Base-by-base conservation (phyloP, 1,140 invertebrate species). In the Bombus impatiens region DNA sequence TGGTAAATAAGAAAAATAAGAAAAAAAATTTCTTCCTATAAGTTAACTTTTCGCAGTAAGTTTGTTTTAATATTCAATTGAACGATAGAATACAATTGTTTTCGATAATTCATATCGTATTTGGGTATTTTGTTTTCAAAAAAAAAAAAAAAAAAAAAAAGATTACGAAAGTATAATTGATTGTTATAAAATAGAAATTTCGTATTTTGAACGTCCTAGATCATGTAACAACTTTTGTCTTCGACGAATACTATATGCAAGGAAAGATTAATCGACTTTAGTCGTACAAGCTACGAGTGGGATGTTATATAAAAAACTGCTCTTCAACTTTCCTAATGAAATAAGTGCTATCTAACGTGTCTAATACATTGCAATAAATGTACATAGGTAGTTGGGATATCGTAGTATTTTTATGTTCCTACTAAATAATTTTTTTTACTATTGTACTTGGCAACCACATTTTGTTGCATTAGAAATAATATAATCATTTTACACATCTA, bases 231-330 rank as follows among this genome's bases (percentile, higher is more conserved):
- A 13, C 28, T 25, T 22, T 40, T 35, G 5, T 28, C 47, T 74
- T 13, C 15, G 25, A n/a, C 12, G 5, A n/a, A 82, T 42, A 35
- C 4, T 18, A 2, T 32, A 59, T n/a, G 59, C 12, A n/a, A 18
- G 53, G 5, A 12, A 42, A 77, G 53, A 44, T 57, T 68, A 57
- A 77, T 78, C 74, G 44, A 28, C 74, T 53, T 32, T 83, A 78
- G 77, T 78, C 74, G 74, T 28, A 15, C 18, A 47, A 57, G 6
- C 40, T 25, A 25, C 35, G 74, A 83, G 82, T 83, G 44, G 82
- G 82, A 83, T 18, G 82, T 78, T 53, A 78, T 68, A 83, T 83
- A 83, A 83, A 83, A 83, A 62, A 78, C 74, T 83, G 28, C 42
- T 83, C 74, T 18, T 57, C 44, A 68, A 68, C 76, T 78, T 83